Evolutionary conservation across 2,113 vertebrate species (phyloP).

Genomic region (Plectropomus leopardus): DNA sequence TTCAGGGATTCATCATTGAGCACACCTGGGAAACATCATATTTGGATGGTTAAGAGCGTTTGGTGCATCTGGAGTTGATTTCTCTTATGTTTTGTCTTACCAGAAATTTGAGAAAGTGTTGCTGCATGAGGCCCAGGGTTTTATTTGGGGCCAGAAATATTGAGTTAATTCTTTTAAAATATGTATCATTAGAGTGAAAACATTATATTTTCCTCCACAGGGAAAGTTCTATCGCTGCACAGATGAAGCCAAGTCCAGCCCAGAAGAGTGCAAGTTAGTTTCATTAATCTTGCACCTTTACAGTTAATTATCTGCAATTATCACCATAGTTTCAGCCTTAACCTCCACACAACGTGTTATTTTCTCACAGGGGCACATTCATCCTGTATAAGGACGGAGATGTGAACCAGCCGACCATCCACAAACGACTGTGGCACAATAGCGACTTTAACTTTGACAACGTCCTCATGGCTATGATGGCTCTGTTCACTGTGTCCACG

Average conservation of each 20-base stretch:
- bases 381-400: constrained; percentile 98
- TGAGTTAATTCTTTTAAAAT: background rate
- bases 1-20: too few species aligned
- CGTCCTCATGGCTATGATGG: constrained; percentile 99
- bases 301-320: background rate
- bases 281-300: background rate
- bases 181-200: background rate
- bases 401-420: constrained; percentile 92
- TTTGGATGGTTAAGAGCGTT: too few species aligned
- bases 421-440: constrained; percentile 94
- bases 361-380: constrained; percentile 88
- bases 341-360: background rate
- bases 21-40: too few species aligned
- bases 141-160: background rate
- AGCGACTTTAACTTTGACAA: constrained; percentile 99
- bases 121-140: too few species aligned
- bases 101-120: too few species aligned
- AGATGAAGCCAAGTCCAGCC: constrained; percentile 94
- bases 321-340: background rate
- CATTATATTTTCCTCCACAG: constrained; percentile 76
- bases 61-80: too few species aligned
- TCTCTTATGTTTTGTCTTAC: too few species aligned
- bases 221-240: constrained; percentile 98
- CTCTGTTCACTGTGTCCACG: constrained; percentile 98
- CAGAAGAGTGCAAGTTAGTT: constrained; percentile 95